Base-by-base conservation (phyloP, 2,888 invertebrate species). In the Slavum lentiscoides region DNA sequence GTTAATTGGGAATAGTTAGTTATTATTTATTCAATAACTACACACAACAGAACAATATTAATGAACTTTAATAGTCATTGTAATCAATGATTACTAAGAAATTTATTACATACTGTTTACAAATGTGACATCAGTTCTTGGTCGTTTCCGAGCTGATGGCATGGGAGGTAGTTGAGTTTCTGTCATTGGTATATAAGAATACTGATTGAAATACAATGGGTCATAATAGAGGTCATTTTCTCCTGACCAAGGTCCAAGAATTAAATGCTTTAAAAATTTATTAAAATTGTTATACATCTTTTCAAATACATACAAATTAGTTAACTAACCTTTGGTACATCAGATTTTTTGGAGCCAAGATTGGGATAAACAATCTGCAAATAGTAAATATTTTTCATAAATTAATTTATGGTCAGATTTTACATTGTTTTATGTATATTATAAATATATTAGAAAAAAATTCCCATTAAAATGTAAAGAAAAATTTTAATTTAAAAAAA, bases 301-400 rank as follows among this genome's bases (percentile, higher is more conserved):
- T 68, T 76, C 67, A 23, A 39, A 43, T 23, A 68, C 67, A 59
- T 30, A 76, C n/a, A 76, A 68, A n/a, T n/a, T 49, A 75, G 11
- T 30, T 8, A 55, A 72, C 80, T 80, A 70, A 80, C 80, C 80
- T 80, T 80, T 37, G 80, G 80, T 55, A 80, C 80, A 80, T 80
- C 80, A 72, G 80, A 80, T 58, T 80, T 80, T 80, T 80, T 80
- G 58, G 80, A 80, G 64, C 80, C 80, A 72, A 72, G 80, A 72
- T 80, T 80, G 43, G 80, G 80, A n/a, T 72, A 80, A 58, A 80
- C 70, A 64, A 80, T 80, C 80, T 80, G 64, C 4, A 80, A 80
- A 58, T 69, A 77, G 6, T 68, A 67, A 77, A 70, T 55, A 68
- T 58, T 77, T 70, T 69, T 62, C 13, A 21, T 0, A 37, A 68